Evolutionary conservation across 2,797 vertebrate species (phyloP).

Genomic region (Nannoperca australis): DNA sequence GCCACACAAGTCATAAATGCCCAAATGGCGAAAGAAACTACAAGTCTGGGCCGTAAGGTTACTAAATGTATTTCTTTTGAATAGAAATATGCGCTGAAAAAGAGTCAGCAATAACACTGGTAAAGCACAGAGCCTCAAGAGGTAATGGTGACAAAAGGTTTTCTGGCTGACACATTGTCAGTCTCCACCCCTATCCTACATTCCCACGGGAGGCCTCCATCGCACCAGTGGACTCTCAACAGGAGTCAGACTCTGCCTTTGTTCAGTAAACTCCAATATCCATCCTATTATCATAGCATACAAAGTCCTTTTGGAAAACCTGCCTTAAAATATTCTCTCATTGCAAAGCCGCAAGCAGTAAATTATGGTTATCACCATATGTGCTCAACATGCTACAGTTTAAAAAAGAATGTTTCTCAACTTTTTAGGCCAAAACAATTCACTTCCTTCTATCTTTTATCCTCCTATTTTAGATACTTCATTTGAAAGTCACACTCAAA

Average conservation of each 20-base stretch:
- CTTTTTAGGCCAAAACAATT: background rate
- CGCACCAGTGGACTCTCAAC: slow-evolving; percentile 37
- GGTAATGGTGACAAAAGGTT: slow-evolving; percentile 72
- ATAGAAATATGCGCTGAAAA: background rate
- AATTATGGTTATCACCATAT: background rate
- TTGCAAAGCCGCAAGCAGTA: background rate
- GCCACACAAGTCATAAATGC: slow-evolving; percentile 15
- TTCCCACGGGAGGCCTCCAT: slow-evolving; percentile 54
- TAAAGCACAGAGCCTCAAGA: slow-evolving; percentile 52
- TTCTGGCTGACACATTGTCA: slow-evolving; percentile 69
- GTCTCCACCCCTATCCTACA: slow-evolving; percentile 35
- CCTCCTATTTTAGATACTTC: background rate
- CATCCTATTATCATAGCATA: slow-evolving; percentile 8
- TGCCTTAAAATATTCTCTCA: slow-evolving; percentile 4
- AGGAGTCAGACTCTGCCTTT: slow-evolving; percentile 29
- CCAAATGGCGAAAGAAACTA: background rate
- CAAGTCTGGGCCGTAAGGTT: slow-evolving; percentile 7
- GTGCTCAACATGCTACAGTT: background rate
- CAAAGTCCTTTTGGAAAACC: slow-evolving; percentile 1
- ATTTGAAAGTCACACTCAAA: background rate
- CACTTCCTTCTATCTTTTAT: too few relatives aligned
- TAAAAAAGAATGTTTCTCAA: background rate
- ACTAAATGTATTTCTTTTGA: slow-evolving; percentile 47
- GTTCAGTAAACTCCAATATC: slow-evolving; percentile 25
- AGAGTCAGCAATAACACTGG: slow-evolving; percentile 22